Evolutionary conservation across 2,888 invertebrate species (phyloP), one percentile per base, ranked within the genome.

Genomic region (Leuctra nigra): DNA sequence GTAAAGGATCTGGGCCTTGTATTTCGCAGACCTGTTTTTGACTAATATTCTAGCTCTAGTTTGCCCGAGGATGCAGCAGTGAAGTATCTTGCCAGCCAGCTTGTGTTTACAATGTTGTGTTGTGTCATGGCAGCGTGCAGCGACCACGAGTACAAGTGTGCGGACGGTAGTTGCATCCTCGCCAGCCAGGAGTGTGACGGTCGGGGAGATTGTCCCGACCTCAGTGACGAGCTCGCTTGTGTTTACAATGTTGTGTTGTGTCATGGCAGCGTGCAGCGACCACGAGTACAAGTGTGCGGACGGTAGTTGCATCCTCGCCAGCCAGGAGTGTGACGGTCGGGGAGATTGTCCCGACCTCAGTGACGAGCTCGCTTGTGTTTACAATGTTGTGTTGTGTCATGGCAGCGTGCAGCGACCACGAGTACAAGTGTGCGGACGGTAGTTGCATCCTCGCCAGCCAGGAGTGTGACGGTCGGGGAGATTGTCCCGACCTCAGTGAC

Each of bases 401-500:
- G n/a, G n/a, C n/a, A 54, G 65, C 61, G 48, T 78, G 78, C 64
- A 61, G 63, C 24, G 60, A 60, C 2, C 66, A 70, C 60, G 69
- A 81, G 66, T 79, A 77, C 68, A 72, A 72, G 33, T 84, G 84
- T 68, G 67, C 70, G 61, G 75, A 74, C 62, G 74, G 77, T 38
- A 73, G 73, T 61, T 83, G 82, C 68, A 72, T 75, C 66, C 75
- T 71, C 64, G 61, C 57, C 2, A 59, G 62, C 6, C 67, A 67
- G n/a, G 63, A 73, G 63, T 83, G 83, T 67, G 77, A 84, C 66
- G 72, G 74, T 23, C 69, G 66, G 6, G 58, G 63, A 20, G 81
- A 84, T 66, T 84, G 84, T 67, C 69, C 71, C 38, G 76, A 80
- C 66, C 75, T 76, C 57, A 74, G 75, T 41, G 84, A 84, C 68